Percentiles rank a stretch among this genome's conserved stretches.
These are phyloP conservation scores for Lytechinus variegatus DNA, from an alignment of 35 echinoderm and acorn worm genomes.

Conservation along the genomic window DNA sequence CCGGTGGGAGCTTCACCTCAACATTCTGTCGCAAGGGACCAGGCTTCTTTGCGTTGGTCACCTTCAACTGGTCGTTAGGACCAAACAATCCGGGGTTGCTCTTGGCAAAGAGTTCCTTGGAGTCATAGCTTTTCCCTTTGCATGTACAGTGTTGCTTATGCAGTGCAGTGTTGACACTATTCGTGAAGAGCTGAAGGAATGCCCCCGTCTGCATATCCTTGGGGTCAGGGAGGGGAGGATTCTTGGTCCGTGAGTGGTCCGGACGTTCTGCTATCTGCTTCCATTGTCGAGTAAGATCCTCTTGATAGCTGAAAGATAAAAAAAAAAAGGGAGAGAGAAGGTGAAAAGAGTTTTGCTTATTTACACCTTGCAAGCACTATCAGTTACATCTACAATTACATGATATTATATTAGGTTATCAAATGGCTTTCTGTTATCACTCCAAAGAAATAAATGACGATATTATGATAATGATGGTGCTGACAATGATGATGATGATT, in stretches of 20 bases:
- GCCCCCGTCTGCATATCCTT: slow-evolving; percentile 74
- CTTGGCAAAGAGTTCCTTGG: slow-evolving; percentile 72
- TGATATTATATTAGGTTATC: no score
- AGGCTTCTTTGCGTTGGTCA: neutral
- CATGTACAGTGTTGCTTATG: slow-evolving; percentile 84
- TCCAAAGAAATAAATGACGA: no score
- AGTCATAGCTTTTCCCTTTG: slow-evolving; percentile 70
- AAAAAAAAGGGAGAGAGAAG: neutral
- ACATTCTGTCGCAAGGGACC: neutral
- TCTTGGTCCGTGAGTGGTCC: neutral
- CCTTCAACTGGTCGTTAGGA: neutral
- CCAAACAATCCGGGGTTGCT: slow-evolving; percentile 82
- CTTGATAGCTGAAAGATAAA: slow-evolving; percentile 23
- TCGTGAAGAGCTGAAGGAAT: slow-evolving; percentile 89
- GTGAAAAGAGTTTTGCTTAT: neutral
- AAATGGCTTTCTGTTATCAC: no score
- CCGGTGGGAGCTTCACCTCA: slow-evolving; percentile 28
- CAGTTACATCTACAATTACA: no score
- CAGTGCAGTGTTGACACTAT: slow-evolving; percentile 87
- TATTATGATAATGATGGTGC: no score
- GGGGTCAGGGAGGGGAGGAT: neutral
- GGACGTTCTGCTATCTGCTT: slow-evolving; percentile 30
- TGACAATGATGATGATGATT: no score
- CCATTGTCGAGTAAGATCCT: slow-evolving; percentile 12
- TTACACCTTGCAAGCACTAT: no score